Evolutionary conservation across 2,797 vertebrate species (phyloP), one percentile per base, ranked within the genome.

Genomic region (Acestrorhynchus altus): DNA sequence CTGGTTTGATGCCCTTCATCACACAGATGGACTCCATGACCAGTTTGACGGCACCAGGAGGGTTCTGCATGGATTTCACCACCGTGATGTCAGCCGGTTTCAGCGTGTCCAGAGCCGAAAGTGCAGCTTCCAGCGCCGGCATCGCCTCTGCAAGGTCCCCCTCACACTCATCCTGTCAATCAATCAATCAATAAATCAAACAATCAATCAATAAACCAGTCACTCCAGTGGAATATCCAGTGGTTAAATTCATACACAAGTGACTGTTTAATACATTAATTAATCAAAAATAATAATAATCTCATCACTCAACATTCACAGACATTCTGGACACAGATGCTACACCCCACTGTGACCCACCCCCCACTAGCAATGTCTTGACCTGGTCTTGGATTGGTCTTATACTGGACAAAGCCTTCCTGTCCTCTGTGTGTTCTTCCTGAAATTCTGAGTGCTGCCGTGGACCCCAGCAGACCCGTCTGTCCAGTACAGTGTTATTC

Each of bases 11-110:
- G 49, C 94, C 93, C 85, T 96, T 98, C 96, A 99, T 98, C 72
- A 96, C 88, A 54, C 96, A 99, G 83, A 97, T 96, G 59, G 96
- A 96, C 89, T 99, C 97, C 96, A 99, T 97, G 83, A 99, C 95
- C 0, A 98, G 93, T 86, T 99, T 99, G 72, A 99, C 95, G 6
- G 89, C 92, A 49, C 91, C 93, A 0, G 97, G 97, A 5, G 97
- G 97, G 84, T 98, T 97, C 86, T 94, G 92, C 97, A 99, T 97
- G 1, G 96, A 92, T 87, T 98, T 99, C 72, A 99, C 94, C 31
- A 97, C 91, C 2, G 96, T 94, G 87, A 98, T 96, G 82, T 99
- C 96, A 0, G 95, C 51, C 0, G 95, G 95, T 83, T 97, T 99
- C 86, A 99, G 85, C 0, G 96, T 99, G 76, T 98, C 94, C 0